Evolutionary conservation across 2,888 invertebrate genomes (phyloP).

Genomic region (Neocrepidodera transversa): DNA sequence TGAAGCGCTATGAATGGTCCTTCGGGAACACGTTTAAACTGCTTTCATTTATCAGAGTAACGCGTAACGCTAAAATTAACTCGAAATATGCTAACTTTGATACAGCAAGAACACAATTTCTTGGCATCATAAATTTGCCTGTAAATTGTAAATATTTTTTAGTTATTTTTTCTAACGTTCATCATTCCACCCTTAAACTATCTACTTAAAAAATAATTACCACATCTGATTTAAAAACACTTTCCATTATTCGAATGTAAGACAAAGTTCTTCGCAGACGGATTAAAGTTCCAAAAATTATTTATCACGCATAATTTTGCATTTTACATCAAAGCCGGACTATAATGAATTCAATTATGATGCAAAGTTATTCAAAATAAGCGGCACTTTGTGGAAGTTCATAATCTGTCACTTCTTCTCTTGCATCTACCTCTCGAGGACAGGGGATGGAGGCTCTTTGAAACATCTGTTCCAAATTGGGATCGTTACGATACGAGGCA

Average conservation of each 20-base stretch:
- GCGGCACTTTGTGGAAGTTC: conserved; percentile 7
- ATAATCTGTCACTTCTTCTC: conserved; percentile 18
- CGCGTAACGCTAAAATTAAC: conserved; percentile 13
- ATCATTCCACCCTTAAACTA: too few species aligned
- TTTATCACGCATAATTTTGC: conserved; percentile 9
- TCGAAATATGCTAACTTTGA: background rate
- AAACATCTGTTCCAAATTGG: conserved; percentile 17
- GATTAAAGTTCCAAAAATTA: too few species aligned
- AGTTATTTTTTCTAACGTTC: too few species aligned
- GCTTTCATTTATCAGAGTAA: conserved; percentile 23
- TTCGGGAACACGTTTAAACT: conserved; percentile 21
- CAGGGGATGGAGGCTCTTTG: too few species aligned
- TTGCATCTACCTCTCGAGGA: conserved; percentile 3
- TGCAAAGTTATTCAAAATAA: conserved; percentile 19
- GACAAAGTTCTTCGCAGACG: too few species aligned
- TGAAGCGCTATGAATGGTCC: conserved; percentile 27
- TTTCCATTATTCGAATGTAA: too few species aligned
- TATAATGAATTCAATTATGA: conserved; percentile 17
- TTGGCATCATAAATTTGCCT: too few species aligned
- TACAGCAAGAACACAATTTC: too few species aligned
- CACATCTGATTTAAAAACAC: too few species aligned
- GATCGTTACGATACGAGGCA: conserved; percentile 12
- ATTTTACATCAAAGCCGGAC: conserved; percentile 5
- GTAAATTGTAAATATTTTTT: too few species aligned
- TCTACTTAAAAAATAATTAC: too few species aligned